phyloP scores from a whole-genome alignment of 2,113 vertebrate species.

The Eolophus roseicapilla region DNA sequence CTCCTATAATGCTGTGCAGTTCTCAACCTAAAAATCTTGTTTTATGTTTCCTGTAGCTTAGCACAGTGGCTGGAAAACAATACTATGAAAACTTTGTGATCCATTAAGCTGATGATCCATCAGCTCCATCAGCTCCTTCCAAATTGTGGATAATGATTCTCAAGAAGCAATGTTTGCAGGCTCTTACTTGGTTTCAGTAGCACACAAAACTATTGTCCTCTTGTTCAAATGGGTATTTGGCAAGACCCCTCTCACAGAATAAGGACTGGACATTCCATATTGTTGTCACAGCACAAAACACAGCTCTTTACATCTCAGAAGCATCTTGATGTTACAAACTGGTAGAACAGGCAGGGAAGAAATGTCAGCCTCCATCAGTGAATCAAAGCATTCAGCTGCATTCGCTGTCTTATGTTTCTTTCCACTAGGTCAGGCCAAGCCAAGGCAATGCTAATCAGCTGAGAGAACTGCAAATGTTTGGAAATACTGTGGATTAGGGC shows the following conservation, averaged over 20 bases:
- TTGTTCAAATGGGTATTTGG: neutral
- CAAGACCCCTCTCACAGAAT: neutral
- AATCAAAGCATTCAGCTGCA: conserved; percentile 64
- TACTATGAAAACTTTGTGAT: neutral
- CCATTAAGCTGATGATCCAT: neutral
- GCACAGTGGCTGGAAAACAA: neutral
- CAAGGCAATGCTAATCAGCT: conserved; percentile 55
- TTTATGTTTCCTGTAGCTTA: neutral
- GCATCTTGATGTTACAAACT: neutral
- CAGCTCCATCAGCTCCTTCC: neutral
- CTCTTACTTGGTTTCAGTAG: neutral
- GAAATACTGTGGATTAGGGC: conserved; percentile 57
- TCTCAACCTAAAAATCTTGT: neutral
- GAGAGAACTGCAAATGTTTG: conserved; percentile 71
- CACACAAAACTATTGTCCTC: neutral
- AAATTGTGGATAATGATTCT: neutral
- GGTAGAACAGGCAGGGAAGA: neutral
- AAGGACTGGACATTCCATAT: neutral
- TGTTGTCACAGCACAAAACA: neutral
- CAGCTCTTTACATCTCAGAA: neutral
- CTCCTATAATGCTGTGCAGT: neutral
- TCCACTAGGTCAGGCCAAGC: conserved; percentile 29
- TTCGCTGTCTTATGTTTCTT: conserved; percentile 22
- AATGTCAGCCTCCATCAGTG: conserved; percentile 12
- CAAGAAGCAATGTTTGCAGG: neutral